These are phyloP conservation scores for Rafetus swinhoei DNA, from an alignment of 2,113 vertebrate species.

Conservation along the genomic window DNA sequence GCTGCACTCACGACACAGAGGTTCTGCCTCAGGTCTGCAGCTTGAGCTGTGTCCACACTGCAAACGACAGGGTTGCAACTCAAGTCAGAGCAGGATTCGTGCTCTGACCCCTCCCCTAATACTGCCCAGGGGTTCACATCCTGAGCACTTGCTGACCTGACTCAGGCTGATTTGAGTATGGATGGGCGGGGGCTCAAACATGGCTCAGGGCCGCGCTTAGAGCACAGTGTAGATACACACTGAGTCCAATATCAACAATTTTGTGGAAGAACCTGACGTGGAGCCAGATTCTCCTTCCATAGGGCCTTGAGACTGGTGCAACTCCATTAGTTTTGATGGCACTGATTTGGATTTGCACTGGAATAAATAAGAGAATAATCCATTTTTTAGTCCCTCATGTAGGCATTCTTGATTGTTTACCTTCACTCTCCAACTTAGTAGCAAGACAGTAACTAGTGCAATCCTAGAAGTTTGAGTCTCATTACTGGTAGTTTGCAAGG, in stretches of 20 bases:
- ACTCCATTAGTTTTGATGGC: not conserved
- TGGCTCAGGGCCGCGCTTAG: not conserved
- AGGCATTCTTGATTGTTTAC: accelerated
- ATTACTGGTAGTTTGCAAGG: not conserved
- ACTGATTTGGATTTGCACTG: not conserved
- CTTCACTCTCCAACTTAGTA: accelerated
- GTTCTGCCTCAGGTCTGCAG: not conserved
- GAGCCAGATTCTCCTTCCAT: not conserved
- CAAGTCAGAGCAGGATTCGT: not conserved
- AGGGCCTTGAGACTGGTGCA: not conserved
- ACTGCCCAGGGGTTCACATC: too few relatives aligned
- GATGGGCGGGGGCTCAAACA: not conserved
- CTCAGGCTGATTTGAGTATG: not conserved
- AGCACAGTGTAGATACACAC: not conserved
- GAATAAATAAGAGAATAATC: accelerated
- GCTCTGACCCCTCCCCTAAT: not conserved
- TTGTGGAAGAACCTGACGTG: not conserved
- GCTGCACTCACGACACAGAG: not conserved
- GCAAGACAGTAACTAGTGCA: not conserved
- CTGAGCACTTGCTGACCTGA: not conserved
- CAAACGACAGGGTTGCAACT: not conserved
- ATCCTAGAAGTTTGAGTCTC: accelerated
- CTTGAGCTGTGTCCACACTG: not conserved
- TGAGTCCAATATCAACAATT: not conserved
- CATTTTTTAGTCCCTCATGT: not conserved